Base-by-base conservation (phyloP, 2,113 vertebrate species). In the Emydura subglobosa region DNA sequence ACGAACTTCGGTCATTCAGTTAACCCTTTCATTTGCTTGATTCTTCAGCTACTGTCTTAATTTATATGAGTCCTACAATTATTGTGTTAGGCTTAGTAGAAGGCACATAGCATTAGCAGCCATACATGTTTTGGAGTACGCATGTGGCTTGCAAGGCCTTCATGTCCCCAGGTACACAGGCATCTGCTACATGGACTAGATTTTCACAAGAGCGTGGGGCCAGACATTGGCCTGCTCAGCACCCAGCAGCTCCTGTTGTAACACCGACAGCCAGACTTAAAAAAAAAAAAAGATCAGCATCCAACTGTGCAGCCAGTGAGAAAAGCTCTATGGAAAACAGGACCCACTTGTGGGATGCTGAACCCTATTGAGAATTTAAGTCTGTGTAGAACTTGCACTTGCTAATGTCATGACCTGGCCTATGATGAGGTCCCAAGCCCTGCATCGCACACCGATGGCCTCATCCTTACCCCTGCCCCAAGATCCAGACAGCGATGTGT, bases 1-100 rank as follows among this genome's bases (percentile, higher is more conserved):
- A 96, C 95, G 97, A 97, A 97, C 94, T 95, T 94, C 95, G 96
- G 94, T 96, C 95, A 97, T 11, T 91, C 74, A 91, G 95, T 96
- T 94, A 97, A 96, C 94, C 94, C 97, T 93, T 96, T 97, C 96
- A 97, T 97, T 96, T 97, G 94, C 92, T 94, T 93, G 92, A 96
- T 94, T 97, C 93, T 96, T 79, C 83, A 91, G 89, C 95, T 95
- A 79, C 93, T 54, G 81, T 50, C 92, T 93, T 89, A 91, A 96
- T 96, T 92, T 92, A 95, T 95, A 97, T 95, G 95, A 96, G 96
- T 91, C 92, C 44, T 94, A 78, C 84, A 31, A 22, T 83, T 94
- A 88, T 94, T 95, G 17, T 39, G 65, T 91, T 54, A 87, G 95
- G 87, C 59, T 95, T 96, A 86, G 86, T 65, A 93, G 89, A 76